Evolutionary conservation across 2,888 invertebrate genomes (phyloP).

Genomic region (Melanargia galathea): DNA sequence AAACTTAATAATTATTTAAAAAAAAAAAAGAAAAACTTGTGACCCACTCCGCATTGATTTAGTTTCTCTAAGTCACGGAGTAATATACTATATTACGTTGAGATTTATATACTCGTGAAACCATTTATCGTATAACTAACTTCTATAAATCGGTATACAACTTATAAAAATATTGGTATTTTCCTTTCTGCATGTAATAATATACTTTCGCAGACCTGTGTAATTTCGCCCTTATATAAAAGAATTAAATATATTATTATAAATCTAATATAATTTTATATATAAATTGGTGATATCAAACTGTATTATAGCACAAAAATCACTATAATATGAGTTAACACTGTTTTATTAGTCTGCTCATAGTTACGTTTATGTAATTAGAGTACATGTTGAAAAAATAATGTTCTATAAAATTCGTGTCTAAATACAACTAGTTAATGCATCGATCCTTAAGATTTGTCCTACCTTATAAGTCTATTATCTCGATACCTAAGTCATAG

Average conservation of each 20-base stretch:
- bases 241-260: constrained; percentile 32
- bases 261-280: constrained; percentile 37
- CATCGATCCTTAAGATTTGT: constrained; percentile 56
- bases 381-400: constrained; percentile 46
- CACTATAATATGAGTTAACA: constrained; percentile 41
- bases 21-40: not conserved
- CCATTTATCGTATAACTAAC: not conserved
- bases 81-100: not conserved
- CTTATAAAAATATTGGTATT: too few species aligned
- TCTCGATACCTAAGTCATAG: constrained; percentile 76
- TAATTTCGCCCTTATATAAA: constrained; percentile 19
- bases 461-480: constrained; percentile 63
- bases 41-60: too few species aligned
- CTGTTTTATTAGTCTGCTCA: constrained; percentile 41
- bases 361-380: constrained; percentile 44
- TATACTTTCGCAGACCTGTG: constrained; percentile 16
- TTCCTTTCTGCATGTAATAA: not conserved
- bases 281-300: constrained; percentile 40
- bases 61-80: not conserved
- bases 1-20: too few species aligned
- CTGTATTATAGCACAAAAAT: constrained; percentile 54
- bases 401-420: constrained; percentile 49
- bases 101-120: not conserved
- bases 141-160: not conserved
- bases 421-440: constrained; percentile 53